Percentiles rank a stretch among this genome's conserved stretches.
phyloP scores from a whole-genome alignment of 2,888 invertebrate species.

The Cataglyphis albicans region DNA sequence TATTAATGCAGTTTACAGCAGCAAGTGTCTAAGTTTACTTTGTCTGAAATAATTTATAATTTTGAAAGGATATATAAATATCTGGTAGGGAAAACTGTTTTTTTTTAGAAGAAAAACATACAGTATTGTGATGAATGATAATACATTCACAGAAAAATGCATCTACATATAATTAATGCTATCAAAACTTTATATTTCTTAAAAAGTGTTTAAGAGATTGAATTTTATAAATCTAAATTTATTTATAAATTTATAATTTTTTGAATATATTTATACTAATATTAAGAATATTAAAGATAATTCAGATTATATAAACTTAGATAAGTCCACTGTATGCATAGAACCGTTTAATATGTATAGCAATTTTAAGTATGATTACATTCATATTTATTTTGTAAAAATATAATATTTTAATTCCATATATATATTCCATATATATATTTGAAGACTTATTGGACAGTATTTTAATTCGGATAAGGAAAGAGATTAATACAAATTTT shows the following conservation, averaged over 20 bases:
- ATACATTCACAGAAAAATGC: not conserved
- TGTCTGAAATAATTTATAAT: not conserved
- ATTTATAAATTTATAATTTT: not conserved
- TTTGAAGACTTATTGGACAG: not conserved
- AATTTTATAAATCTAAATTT: not conserved
- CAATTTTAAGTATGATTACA: slow-evolving; percentile 9
- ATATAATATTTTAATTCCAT: slow-evolving; percentile 16
- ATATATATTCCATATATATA: not conserved
- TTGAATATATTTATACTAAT: not conserved
- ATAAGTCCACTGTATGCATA: not conserved
- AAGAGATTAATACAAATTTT: not conserved
- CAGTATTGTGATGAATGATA: not conserved
- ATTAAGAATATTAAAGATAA: slow-evolving; percentile 8
- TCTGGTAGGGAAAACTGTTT: not conserved
- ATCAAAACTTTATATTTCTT: not conserved
- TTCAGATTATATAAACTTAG: not conserved
- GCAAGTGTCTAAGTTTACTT: not conserved
- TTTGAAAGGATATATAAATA: not conserved
- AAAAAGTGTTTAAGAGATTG: not conserved
- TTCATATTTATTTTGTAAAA: slow-evolving; percentile 20
- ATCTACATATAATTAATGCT: not conserved
- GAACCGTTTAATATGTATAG: not conserved
- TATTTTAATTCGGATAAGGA: not conserved
- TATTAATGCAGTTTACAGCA: slow-evolving; percentile 28
- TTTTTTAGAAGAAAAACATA: not conserved